phyloP scores from a whole-genome alignment of 2,888 invertebrate species.

The Spilosoma lubricipeda region DNA sequence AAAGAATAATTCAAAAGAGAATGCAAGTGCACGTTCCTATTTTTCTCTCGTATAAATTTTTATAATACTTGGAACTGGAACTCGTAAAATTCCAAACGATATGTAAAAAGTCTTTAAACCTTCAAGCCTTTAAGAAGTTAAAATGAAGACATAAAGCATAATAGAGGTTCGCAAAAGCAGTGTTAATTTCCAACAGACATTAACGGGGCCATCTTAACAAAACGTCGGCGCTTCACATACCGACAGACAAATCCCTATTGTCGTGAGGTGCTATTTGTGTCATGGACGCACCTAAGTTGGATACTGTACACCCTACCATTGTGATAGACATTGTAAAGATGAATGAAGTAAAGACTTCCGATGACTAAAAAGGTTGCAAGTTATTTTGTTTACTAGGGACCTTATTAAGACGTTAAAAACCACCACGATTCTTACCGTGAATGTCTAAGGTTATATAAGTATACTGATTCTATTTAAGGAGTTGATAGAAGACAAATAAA shows the following conservation, averaged over 20 bases:
- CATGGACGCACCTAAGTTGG: conserved; percentile 59
- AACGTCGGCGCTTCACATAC: conserved; percentile 62
- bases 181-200: conserved; percentile 75
- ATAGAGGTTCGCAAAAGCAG: conserved; percentile 66
- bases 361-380: conserved; percentile 26
- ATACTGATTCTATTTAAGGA: background rate
- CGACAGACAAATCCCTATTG: conserved; percentile 70
- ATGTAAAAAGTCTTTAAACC: conserved; percentile 48
- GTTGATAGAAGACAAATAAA: no score
- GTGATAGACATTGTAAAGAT: conserved; percentile 67
- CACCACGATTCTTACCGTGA: background rate
- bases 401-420: background rate
- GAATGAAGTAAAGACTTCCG: conserved; percentile 62
- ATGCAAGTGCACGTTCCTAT: conserved; percentile 38
- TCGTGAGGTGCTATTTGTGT: conserved; percentile 65
- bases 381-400: conserved; percentile 2
- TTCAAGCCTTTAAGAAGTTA: conserved; percentile 58
- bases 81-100: conserved; percentile 51
- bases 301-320: conserved; percentile 51
- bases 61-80: conserved; percentile 50
- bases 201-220: conserved; percentile 71
- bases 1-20: conserved; percentile 36
- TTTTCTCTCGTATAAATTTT: conserved; percentile 42
- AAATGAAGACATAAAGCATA: conserved; percentile 76
- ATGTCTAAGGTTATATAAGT: background rate